Evolutionary conservation across 2,797 vertebrate genomes (phyloP).

Genomic region (Harpagifer antarcticus): DNA sequence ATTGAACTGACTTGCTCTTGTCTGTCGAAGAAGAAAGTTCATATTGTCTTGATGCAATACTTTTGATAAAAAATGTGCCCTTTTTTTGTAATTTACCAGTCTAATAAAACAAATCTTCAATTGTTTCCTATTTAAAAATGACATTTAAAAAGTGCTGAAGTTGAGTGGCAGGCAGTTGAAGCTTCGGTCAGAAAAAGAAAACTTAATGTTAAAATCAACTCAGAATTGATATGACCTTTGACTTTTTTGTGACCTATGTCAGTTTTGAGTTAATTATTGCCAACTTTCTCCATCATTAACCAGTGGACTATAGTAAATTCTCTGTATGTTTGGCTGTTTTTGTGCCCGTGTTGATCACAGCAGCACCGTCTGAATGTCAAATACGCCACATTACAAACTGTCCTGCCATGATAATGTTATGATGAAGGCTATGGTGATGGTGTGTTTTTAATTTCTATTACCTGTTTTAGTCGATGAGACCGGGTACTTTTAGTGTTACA

Average conservation of each 20-base stretch:
- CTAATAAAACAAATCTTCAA: slow-evolving; percentile 35
- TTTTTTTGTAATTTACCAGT: slow-evolving; percentile 57
- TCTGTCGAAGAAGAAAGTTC: slow-evolving; percentile 25
- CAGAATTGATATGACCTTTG: slow-evolving; percentile 23
- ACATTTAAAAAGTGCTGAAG: too few species aligned
- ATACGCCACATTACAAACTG: slow-evolving; percentile 1
- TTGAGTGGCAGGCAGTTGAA: too few species aligned
- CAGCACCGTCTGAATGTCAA: slow-evolving; percentile 50
- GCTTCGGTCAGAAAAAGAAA: too few species aligned
- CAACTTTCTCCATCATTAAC: neutral
- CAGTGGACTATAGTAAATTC: neutral
- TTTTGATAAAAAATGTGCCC: slow-evolving; percentile 65
- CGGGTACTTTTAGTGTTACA: slow-evolving; percentile 66
- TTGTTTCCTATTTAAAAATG: slow-evolving; percentile 17
- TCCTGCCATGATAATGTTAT: slow-evolving; percentile 35
- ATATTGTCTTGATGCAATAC: slow-evolving; percentile 70
- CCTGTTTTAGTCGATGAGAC: slow-evolving; percentile 55
- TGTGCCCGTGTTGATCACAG: slow-evolving; percentile 43
- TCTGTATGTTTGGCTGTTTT: slow-evolving; percentile 22
- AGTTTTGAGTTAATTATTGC: slow-evolving; percentile 34
- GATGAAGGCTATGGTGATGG: slow-evolving; percentile 46
- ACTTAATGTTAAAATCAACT: slow-evolving; percentile 13
- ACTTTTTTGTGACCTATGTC: slow-evolving; percentile 32
- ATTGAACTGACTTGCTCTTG: slow-evolving; percentile 18
- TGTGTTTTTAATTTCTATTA: slow-evolving; percentile 32